A percentile compares a stretch with the other conserved stretches of the same genome.
Evolutionary conservation across 2,888 invertebrate species (phyloP).

Genomic region (Isotomurus palustris): DNA sequence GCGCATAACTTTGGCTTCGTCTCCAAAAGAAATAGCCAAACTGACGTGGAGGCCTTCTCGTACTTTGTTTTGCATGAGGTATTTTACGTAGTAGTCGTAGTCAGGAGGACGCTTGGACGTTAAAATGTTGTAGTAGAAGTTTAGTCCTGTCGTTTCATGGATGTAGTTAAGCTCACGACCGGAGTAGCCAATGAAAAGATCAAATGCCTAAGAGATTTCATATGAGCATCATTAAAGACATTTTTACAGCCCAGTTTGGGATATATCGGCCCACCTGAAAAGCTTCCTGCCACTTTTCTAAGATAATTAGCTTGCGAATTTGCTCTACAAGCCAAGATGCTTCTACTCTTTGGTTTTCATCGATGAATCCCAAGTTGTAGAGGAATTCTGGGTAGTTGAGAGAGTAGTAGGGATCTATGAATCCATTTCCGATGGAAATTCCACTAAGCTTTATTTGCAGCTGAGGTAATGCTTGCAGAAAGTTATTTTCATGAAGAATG

Average conservation of each 20-base stretch:
- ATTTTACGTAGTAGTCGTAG: conserved; percentile 50
- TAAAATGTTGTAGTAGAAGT: conserved; percentile 71
- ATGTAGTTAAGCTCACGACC: conserved; percentile 54
- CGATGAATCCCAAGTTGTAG: conserved; percentile 5
- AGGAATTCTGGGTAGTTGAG: conserved; percentile 3
- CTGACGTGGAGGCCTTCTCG: conserved; percentile 80
- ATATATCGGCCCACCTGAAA: background rate
- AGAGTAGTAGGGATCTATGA: conserved; percentile 5
- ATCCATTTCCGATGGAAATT: background rate
- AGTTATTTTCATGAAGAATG: background rate
- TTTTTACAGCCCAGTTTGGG: background rate
- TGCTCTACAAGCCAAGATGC: background rate
- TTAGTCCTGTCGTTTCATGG: conserved; percentile 67
- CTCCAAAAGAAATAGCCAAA: conserved; percentile 63
- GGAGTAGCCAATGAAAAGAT: background rate
- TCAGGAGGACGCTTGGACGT: conserved; percentile 57
- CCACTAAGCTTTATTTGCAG: background rate
- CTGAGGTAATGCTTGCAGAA: background rate
- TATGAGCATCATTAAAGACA: background rate
- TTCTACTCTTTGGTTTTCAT: background rate
- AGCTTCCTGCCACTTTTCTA: background rate
- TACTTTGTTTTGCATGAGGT: conserved; percentile 60
- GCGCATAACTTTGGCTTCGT: conserved; percentile 59
- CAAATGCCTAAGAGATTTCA: background rate
- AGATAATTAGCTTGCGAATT: background rate